Evolutionary conservation across 1,140 invertebrate species (phyloP), one percentile per base, ranked within the genome.

Genomic region (Ips typographus): DNA sequence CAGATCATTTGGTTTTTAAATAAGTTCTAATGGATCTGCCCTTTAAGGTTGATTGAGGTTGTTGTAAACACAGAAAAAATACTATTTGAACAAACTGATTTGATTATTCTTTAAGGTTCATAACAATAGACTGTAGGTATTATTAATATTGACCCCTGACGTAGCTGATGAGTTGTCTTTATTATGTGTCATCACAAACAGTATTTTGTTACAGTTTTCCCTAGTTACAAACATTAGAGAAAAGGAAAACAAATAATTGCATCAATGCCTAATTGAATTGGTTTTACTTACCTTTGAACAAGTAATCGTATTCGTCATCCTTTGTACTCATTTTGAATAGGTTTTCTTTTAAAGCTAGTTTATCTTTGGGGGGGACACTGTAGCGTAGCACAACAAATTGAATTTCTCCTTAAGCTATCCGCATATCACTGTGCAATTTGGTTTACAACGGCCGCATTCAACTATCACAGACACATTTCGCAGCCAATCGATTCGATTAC

Each of bases 301-400:
- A 91, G 91, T 99, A 99, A 88, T 99, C 98, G 85, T 99, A 99
- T 87, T 99, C 97, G 85, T 98, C 96, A 86, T 98, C 96, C 86
- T 95, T 94, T 85, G 92, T 93, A 83, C 92, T 93, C 94, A 95
- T 96, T 85, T 88, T 88, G 68, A 68, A 70, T 70, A 38, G 2
- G 47, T 39, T 59, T 66, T 55, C 36, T 58, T 71, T 49, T 22
- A 44, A 43, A 64, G 70, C 63, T 62, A 44, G 39, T 40, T 58
- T 36, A 68, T 41, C 7, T 52, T 65, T 63, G 37, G 57, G 57
- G 53, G 53, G 53, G 7, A 56, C 1, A 49, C 44, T 8, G 44
- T n/a, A 56, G 22, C 22, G 8, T 56, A n/a, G 37, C 37, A 37
- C 57, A 40, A 40, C 49, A 68, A 61, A 64, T 68, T 37, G 74